A percentile compares a stretch with the other conserved stretches of the same genome.
phyloP scores from a whole-genome alignment of 2,797 vertebrate species.

The Dallia pectoralis region DNA sequence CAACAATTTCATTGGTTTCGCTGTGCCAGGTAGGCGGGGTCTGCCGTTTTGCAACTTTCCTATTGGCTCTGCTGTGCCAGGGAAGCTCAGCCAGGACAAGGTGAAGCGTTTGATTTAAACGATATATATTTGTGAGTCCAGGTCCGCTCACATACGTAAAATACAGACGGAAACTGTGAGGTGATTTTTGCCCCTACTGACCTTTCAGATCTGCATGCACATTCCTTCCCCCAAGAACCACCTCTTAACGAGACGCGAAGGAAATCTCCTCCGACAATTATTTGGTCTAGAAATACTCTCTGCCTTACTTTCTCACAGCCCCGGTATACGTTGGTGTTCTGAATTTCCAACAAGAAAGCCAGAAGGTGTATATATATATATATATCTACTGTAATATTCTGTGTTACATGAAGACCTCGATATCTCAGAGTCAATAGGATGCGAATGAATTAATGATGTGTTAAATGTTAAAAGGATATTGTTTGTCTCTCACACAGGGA shows the following conservation, averaged over 20 bases:
- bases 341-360: neutral
- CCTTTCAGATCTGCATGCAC: conserved; percentile 42
- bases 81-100: neutral
- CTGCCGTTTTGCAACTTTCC: conserved; percentile 21
- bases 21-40: too few relatives aligned
- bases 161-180: neutral
- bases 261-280: neutral
- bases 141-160: neutral
- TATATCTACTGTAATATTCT: neutral
- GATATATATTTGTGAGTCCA: neutral
- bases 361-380: neutral
- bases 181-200: conserved; percentile 39
- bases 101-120: neutral
- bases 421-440: neutral
- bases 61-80: neutral
- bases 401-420: neutral
- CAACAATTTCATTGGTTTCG: conserved; percentile 17
- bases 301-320: neutral
- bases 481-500: conserved; percentile 73
- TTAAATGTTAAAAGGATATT: conserved; percentile 27
- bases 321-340: too few relatives aligned
- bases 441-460: conserved; percentile 16
- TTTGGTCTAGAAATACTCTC: neutral
- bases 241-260: conserved; percentile 17
- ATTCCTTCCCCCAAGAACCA: conserved; percentile 9